Evolutionary conservation across 2,888 invertebrate species (phyloP).

Genomic region (Stenchaetothrips biformis): DNA sequence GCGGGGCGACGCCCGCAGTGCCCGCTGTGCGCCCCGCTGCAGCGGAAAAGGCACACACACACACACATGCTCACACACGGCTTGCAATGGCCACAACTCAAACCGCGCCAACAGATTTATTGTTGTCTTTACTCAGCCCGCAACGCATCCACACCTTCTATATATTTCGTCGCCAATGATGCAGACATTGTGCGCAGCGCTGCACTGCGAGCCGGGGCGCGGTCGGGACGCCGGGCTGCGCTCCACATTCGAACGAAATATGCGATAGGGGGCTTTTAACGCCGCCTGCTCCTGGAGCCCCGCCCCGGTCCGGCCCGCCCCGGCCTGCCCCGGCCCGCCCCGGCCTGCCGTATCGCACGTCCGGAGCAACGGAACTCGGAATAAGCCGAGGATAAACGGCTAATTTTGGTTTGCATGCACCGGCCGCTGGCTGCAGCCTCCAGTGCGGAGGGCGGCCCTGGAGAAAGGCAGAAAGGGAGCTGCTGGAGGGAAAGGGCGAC

Average conservation of each 20-base stretch:
- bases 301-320: too few relatives aligned
- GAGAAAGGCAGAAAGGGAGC: background rate
- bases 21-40: background rate
- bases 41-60: background rate
- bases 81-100: too few relatives aligned
- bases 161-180: conserved; percentile 21
- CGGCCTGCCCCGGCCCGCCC: too few relatives aligned
- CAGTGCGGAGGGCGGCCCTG: background rate
- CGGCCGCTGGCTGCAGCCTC: background rate
- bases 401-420: too few relatives aligned
- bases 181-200: conserved; percentile 1
- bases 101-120: background rate
- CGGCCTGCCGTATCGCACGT: background rate
- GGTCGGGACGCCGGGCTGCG: background rate
- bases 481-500: background rate
- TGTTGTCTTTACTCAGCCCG: conserved; percentile 5
- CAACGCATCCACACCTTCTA: background rate
- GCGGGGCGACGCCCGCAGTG: background rate
- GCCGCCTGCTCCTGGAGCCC: background rate
- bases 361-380: background rate
- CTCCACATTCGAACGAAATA: background rate
- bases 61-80: background rate
- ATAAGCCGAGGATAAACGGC: too few relatives aligned
- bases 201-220: background rate
- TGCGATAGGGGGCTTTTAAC: conserved; percentile 17